Evolutionary conservation across 2,888 invertebrate genomes (phyloP), one percentile per base, ranked within the genome.

Genomic region (Leptogaster cylindrica): DNA sequence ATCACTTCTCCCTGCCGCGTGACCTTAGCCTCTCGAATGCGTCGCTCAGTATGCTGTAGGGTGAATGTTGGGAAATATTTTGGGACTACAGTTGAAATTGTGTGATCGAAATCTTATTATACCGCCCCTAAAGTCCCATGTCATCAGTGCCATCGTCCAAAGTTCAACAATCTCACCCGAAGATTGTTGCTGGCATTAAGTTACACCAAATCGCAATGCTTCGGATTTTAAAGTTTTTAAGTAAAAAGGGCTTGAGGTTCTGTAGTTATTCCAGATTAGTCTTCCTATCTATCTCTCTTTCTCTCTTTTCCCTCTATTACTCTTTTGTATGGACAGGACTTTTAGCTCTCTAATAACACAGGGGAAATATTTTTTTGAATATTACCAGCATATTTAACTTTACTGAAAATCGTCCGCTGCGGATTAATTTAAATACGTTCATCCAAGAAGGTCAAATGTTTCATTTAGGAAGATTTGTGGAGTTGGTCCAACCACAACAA

Each of bases 21-120:
- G 55, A 55, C 55, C 55, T 55, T 36, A 16, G 14, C 20, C 39
- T 23, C 1, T 18, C 39, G 31, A 36, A 33, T 36, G 36, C 55
- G 33, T 55, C 55, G 31, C 16, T 36, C 55, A 33, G 36, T 55
- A 33, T 36, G 55, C 39, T 23, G 55, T 23, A 55, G 55, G 55
- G 39, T 55, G 39, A 55, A 55, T 55, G 55, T 36, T 33, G 55
- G 55, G 39, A 55, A 39, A n/a, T n/a, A n/a, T n/a, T 55, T 55
- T 55, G 55, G 55, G 55, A 55, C 55, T 55, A 55, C 33, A 55
- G 23, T 55, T 55, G 55, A 55, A 55, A 55, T 55, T 55, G 55
- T 55, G 55, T 55, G 55, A 55, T 55, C 55, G 55, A 55, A 55
- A 55, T 55, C 55, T 55, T 55, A 55, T 55, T 55, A 55, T 36